phyloP scores from a whole-genome alignment of 2,113 vertebrate species.

The Rhinolophus ferrumequinum region DNA sequence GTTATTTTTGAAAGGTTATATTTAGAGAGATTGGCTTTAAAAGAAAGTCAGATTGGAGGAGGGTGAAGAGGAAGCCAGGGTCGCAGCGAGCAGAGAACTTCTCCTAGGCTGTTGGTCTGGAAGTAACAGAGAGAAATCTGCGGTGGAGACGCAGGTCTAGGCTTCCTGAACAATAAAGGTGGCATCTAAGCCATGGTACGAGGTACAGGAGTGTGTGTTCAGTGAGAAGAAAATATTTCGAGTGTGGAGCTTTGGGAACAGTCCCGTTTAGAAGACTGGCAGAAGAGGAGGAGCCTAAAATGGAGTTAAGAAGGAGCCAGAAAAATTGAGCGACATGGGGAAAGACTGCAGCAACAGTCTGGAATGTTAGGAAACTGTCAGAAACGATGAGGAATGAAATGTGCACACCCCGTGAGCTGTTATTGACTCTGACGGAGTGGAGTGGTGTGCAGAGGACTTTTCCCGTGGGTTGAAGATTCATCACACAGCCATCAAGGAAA shows the following conservation, averaged over 20 bases:
- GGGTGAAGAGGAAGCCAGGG: background rate
- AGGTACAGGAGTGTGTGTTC: rapidly evolving
- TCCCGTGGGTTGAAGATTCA: background rate
- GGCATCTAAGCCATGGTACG: too few species aligned
- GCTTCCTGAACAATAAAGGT: background rate
- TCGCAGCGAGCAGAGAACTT: too few species aligned
- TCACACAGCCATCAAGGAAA: too few species aligned
- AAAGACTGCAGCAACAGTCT: background rate
- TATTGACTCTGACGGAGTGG: too few species aligned
- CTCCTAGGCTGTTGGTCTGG: too few species aligned
- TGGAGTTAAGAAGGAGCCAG: background rate
- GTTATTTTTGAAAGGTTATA: background rate
- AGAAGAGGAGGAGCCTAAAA: background rate
- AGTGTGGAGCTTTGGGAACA: too few species aligned
- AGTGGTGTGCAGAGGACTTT: background rate
- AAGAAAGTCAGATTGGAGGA: background rate
- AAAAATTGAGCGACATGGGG: background rate
- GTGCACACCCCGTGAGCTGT: rapidly evolving
- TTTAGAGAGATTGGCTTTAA: background rate
- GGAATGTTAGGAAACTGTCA: background rate
- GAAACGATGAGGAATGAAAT: too few species aligned
- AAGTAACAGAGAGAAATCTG: background rate
- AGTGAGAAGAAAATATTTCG: background rate
- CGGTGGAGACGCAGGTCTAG: too few species aligned
- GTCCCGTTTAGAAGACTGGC: rapidly evolving